Conservation (phyloP, 2,888 invertebrate genomes). For the Epinotia demarniana region DNA sequence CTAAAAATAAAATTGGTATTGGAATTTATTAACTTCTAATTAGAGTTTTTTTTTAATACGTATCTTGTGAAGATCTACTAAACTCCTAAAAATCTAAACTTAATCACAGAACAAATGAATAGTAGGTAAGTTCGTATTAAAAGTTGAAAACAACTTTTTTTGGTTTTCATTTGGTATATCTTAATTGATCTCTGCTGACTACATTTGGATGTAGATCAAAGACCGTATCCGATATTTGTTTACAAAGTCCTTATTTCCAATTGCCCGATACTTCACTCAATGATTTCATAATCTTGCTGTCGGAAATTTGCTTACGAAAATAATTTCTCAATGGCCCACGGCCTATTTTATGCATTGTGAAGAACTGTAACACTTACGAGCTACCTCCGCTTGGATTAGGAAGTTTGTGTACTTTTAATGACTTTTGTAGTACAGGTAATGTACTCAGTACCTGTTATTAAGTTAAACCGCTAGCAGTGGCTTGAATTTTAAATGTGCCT, state of each 20-base stretch:
- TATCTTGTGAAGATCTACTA: too few species aligned
- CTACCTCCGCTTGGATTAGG: not conserved
- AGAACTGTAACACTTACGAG: not conserved
- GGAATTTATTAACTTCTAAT: too few species aligned
- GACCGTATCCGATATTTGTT: slow-evolving; percentile 10
- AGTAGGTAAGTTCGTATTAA: too few species aligned
- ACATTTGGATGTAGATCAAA: slow-evolving; percentile 16
- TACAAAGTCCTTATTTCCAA: slow-evolving; percentile 23
- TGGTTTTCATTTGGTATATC: too few species aligned
- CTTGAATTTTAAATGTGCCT: not conserved
- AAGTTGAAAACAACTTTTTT: too few species aligned
- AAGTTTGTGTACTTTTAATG: not conserved
- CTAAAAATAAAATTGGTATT: too few species aligned
- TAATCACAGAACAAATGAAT: too few species aligned
- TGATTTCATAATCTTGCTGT: slow-evolving; percentile 29
- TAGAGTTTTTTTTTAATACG: too few species aligned
- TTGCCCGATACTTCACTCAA: slow-evolving; percentile 10
- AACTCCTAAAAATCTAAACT: too few species aligned
- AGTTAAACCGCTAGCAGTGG: too few species aligned
- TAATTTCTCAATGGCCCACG: slow-evolving; percentile 18
- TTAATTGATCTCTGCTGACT: not conserved
- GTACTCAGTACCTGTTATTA: too few species aligned
- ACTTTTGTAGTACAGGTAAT: not conserved
- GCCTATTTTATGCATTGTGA: slow-evolving; percentile 11
- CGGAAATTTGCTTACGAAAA: slow-evolving; percentile 25